Evolutionary conservation across 1,140 invertebrate species (phyloP).

Genomic region (Marisa cornuarietis): DNA sequence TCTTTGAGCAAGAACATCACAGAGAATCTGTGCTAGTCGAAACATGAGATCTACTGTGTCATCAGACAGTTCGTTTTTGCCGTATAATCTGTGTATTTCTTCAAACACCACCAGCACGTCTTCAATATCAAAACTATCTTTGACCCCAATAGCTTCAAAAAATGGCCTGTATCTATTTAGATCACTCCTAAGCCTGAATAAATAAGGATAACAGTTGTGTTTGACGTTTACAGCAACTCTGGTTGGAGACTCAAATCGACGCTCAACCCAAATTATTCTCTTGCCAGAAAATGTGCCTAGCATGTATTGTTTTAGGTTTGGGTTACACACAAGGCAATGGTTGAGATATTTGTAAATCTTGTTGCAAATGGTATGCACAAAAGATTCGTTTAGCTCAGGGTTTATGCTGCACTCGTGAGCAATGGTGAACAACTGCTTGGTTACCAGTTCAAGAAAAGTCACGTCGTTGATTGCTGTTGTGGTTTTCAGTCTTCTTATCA

Average conservation of each 20-base stretch:
- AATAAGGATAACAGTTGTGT: slow-evolving; percentile 32
- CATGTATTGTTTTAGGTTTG: background rate
- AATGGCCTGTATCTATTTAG: slow-evolving; percentile 1
- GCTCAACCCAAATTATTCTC: slow-evolving; percentile 21
- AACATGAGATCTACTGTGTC: background rate
- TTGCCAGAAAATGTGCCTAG: background rate
- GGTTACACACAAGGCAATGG: background rate
- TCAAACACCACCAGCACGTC: slow-evolving; percentile 22
- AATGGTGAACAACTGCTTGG: background rate
- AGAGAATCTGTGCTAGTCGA: slow-evolving; percentile 5
- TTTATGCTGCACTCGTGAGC: background rate
- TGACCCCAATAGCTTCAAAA: slow-evolving; percentile 35
- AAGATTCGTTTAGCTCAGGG: background rate
- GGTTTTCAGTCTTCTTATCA: background rate
- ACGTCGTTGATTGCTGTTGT: background rate
- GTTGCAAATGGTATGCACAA: background rate
- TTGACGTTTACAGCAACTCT: slow-evolving; percentile 29
- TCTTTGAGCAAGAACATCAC: background rate
- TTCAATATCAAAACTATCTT: slow-evolving; percentile 15
- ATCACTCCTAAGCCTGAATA: slow-evolving; percentile 28
- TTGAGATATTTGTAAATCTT: slow-evolving; percentile 2
- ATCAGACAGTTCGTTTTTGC: background rate
- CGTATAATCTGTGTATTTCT: background rate
- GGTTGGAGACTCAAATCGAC: slow-evolving; percentile 23
- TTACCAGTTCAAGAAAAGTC: background rate